Conservation (phyloP, 2,113 vertebrate species). For the Syngnathoides biaculeatus region DNA sequence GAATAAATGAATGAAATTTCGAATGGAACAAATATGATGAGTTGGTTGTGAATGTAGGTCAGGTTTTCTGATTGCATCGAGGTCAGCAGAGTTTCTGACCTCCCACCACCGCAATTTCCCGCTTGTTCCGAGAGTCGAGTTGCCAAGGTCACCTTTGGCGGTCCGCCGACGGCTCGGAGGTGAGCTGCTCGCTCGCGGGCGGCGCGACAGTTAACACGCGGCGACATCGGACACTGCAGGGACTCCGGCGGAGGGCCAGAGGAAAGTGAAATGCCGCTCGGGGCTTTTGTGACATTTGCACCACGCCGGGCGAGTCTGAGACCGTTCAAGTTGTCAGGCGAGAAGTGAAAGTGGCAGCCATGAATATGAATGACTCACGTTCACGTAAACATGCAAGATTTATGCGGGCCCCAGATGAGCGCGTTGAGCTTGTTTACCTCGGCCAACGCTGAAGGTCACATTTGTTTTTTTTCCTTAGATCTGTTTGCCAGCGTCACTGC, state of each 20-base stretch:
- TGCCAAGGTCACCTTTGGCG: slow-evolving; percentile 55
- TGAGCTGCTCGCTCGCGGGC: slow-evolving; percentile 23
- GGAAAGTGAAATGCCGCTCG: slow-evolving; percentile 45
- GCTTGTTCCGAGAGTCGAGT: slow-evolving; percentile 6
- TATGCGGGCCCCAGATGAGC: neutral
- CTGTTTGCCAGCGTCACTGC: neutral
- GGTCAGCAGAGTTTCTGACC: neutral
- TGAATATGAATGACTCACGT: slow-evolving; percentile 46
- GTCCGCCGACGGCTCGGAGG: slow-evolving; percentile 46
- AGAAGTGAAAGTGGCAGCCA: slow-evolving; percentile 54
- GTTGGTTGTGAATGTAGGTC: neutral
- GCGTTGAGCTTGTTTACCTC: neutral
- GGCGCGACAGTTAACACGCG: slow-evolving; percentile 47
- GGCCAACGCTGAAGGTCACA: neutral
- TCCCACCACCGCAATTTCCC: neutral
- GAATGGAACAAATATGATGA: neutral
- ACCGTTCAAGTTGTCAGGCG: slow-evolving; percentile 46
- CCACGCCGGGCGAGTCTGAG: slow-evolving; percentile 34
- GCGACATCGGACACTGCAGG: slow-evolving; percentile 42
- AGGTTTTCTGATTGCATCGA: neutral
- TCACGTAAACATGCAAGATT: slow-evolving; percentile 4
- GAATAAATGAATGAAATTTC: neutral
- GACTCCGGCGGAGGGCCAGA: slow-evolving; percentile 47
- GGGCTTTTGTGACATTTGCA: slow-evolving; percentile 43
- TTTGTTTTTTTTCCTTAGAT: neutral